Base-by-base conservation (phyloP, 2,888 invertebrate genomes). In the Erebia palarica region DNA sequence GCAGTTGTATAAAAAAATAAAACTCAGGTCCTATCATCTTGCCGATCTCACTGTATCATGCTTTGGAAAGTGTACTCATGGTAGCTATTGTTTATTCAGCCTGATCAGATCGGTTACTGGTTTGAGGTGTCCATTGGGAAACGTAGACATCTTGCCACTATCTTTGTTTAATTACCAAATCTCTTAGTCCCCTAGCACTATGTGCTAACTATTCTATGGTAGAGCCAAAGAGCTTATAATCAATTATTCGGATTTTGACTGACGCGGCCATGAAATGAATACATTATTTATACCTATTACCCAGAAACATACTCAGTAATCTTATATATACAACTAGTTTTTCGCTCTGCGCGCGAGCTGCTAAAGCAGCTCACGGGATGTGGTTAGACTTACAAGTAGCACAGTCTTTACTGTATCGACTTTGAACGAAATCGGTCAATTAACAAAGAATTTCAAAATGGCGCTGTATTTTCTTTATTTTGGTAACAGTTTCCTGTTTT, bases 131-230 rank as follows among this genome's bases (percentile, higher is more conserved):
- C 47, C 18, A 13, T 1, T 18, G 63, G 63, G 63, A 21, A 49
- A 21, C 13, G 21, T 47, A 14, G 14, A 63, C 47, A 21, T 63
- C 63, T 47, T 49, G 18, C 47, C 18, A 8, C 21, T 18, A 18
- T 8, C 47, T 49, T 7, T 63, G 63, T 47, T 63, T 21, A 63
- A 63, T 63, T 63, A 63, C 47, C 47, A 18, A 57, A 57, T 21
- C 57, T 21, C 57, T 21, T 14, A 63, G 49, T 49, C 14, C 21
- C 21, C 7, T 18, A 61, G 21, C 18, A 16, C 9, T 14, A 53
- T 14, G 14, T 16, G 11, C 47, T 42, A 14, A n/a, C n/a, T n/a
- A n/a, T n/a, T n/a, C n/a, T n/a, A n/a, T n/a, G 2, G 14, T 60
- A 42, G 11, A 21, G 21, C 57, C 47, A 49, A 61, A 44, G 47